Conservation (phyloP, 2,888 invertebrate genomes). For the Eristalis intricaria region DNA sequence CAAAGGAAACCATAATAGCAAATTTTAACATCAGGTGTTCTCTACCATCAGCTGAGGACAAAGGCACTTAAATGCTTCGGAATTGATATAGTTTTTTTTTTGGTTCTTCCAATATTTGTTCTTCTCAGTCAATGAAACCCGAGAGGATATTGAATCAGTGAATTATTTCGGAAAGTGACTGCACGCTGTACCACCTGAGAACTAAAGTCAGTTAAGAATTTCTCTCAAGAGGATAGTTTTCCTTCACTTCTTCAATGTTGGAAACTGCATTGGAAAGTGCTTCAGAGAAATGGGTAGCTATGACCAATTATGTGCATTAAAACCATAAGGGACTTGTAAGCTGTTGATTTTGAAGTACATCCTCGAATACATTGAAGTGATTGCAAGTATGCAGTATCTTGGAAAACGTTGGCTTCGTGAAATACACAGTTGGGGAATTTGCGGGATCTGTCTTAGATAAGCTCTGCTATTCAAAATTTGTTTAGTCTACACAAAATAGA, state of each 20-base stretch:
- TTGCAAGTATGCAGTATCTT: not conserved
- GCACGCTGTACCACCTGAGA: conserved; percentile 1
- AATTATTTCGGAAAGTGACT: not conserved
- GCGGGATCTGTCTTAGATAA: not conserved
- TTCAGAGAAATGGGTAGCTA: not conserved
- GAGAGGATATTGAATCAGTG: not conserved
- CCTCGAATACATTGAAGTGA: not conserved
- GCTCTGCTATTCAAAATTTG: no score
- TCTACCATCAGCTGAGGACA: not conserved
- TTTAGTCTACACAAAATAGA: no score
- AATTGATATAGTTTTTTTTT: not conserved
- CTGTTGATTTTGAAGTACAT: not conserved
- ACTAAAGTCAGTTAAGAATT: conserved; percentile 7
- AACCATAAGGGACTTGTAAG: not conserved
- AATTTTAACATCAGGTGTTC: not conserved
- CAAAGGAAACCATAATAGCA: not conserved
- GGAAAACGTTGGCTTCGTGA: no score
- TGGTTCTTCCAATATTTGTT: not conserved
- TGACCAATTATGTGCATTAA: not conserved
- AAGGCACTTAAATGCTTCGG: not conserved
- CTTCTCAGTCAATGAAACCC: not conserved
- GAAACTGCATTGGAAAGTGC: not conserved
- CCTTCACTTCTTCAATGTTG: not conserved
- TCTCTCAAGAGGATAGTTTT: not conserved
- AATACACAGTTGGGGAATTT: not conserved